Conservation (phyloP, 2,113 vertebrate genomes). For the Glareola pratincola region DNA sequence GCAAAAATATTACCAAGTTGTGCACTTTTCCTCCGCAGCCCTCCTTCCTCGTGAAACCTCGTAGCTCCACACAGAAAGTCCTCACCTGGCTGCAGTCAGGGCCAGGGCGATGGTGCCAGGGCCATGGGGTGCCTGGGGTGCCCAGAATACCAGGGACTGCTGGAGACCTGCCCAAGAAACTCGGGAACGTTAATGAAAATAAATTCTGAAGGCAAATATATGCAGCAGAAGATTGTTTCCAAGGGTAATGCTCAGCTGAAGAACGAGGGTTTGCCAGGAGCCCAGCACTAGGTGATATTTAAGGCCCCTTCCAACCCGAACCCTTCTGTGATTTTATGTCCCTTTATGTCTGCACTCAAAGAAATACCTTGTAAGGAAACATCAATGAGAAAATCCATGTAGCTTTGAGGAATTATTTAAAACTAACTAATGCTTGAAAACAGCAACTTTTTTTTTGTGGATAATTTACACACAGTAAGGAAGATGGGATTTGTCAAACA, state of each 20-base stretch:
- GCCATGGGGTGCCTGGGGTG: not conserved
- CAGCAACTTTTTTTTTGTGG: not conserved
- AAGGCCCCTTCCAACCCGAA: too few species aligned
- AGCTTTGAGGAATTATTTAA: not conserved
- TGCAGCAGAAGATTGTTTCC: not conserved
- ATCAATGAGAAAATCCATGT: not conserved
- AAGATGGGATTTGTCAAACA: not conserved
- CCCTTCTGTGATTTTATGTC: too few species aligned
- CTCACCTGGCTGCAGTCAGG: fast-evolving
- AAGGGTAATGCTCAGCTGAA: not conserved
- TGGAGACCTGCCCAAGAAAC: not conserved
- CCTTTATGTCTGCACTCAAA: not conserved
- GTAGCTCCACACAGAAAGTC: not conserved
- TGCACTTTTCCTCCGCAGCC: not conserved
- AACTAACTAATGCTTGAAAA: not conserved
- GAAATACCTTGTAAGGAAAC: not conserved
- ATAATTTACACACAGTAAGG: not conserved
- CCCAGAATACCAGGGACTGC: not conserved
- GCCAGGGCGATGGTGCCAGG: not conserved
- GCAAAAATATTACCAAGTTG: not conserved
- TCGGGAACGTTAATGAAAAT: fast-evolving
- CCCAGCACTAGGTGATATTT: not conserved
- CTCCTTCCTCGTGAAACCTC: not conserved
- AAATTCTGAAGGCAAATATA: not conserved
- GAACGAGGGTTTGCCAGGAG: not conserved